Conservation (phyloP, 92 coral and sea anemone genomes). For the Anthopleura xanthogrammica region DNA sequence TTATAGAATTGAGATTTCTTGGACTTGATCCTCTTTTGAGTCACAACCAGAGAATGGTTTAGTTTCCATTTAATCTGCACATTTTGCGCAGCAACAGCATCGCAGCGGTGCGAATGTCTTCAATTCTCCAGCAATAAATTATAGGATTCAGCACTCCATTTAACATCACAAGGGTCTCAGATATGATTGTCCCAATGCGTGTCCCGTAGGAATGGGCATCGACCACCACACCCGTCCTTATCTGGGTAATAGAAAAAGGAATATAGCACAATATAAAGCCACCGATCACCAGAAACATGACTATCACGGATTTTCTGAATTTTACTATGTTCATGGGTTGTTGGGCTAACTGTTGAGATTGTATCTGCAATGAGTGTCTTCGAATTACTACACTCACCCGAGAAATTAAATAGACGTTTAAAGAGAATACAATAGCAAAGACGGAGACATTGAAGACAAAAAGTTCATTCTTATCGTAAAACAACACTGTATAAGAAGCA, state of each 20-base stretch:
- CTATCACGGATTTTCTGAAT: conserved; percentile 2
- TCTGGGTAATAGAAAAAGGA: neutral
- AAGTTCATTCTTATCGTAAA: no score
- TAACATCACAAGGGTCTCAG: conserved; percentile 10
- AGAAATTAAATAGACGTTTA: neutral
- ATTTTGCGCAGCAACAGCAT: no score
- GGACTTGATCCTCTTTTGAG: no score
- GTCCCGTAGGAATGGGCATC: neutral
- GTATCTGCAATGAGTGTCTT: conserved; percentile 13
- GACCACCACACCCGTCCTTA: neutral
- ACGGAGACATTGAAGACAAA: neutral
- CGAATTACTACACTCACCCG: conserved; percentile 6
- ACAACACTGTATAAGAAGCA: neutral
- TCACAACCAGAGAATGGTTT: no score
- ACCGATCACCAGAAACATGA: neutral
- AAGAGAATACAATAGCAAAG: neutral
- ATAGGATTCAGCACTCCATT: neutral
- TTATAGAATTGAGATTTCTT: no score
- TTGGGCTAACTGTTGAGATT: conserved; percentile 11
- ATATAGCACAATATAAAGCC: conserved; percentile 2
- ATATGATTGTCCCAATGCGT: neutral
- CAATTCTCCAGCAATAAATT: no score
- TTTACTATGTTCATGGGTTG: neutral
- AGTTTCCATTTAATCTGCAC: no score
- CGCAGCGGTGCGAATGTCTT: no score